Evolutionary conservation across 2,888 invertebrate genomes (phyloP), one percentile per base, ranked within the genome.

Genomic region (Watsonalla binaria): DNA sequence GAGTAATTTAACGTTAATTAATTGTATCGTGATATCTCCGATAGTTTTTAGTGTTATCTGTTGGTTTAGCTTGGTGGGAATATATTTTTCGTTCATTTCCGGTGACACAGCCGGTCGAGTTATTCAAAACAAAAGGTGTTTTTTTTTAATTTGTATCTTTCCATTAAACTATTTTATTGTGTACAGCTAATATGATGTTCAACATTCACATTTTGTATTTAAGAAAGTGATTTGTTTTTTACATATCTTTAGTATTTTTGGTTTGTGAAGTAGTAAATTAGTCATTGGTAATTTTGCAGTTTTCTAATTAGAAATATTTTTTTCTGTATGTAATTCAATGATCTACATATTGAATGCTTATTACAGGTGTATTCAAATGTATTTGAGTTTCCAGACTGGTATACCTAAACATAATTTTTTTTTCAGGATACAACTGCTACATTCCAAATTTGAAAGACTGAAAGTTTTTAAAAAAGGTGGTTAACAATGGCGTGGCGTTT

Each of bases 401-500:
- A 55, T 59, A 60, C 55, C 54, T 65, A 60, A 65, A 64, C 47
- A 55, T 48, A 51, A 56, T 51, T 8, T 53, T 51, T 60, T 60
- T 84, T 85, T 63, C 82, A 86, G 86, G 72, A 66, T 57, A 63
- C 65, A 70, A 51, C 66, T 60, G 67, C 66, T 75, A 87, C 88
- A 89, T 90, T 90, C 90, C 90, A 81, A 80, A 79, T 77, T 66
- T 55, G 77, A 66, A 89, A 90, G 88, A 90, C 90, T 90, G 89
- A 86, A 75, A 74, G 68, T 74, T 74, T 81, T 74, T 71, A 74
- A 67, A 49, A n/a, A 79, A 81, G 71, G 79, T 85, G 80, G 76
- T 76, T 74, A 69, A 84, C 64, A 68, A 97, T 97, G 97, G 96
- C 97, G 87, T 97, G 97, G 96, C 93, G 98, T 89, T 98, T 98